Base-by-base conservation (phyloP, 1,140 invertebrate genomes). In the Physella acuta region DNA sequence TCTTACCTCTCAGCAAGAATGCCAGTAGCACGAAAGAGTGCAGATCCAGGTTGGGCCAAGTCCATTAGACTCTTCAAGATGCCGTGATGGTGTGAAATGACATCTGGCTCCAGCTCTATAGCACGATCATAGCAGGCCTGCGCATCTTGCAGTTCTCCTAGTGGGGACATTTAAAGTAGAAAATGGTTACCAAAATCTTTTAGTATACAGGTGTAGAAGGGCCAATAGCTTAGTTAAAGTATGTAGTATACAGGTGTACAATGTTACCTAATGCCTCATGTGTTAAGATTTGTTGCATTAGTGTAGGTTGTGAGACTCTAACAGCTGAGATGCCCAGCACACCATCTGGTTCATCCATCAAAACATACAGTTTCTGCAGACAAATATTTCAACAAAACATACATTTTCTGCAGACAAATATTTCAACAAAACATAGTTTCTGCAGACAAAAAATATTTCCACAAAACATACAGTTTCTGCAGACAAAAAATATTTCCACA, bases 321-420 rank as follows among this genome's bases (percentile, higher is more conserved):
- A 86, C 80, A 8, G 86, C 84, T 26, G 85, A 82, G 20, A 88
- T 83, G 37, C 89, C 89, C 63, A 84, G 79, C 3, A 89, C 88
- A 59, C 87, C 88, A 79, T 90, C 89, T 37, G 87, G 82, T 70
- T 90, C 88, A 76, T 88, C 86, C 70, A 90, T 75, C 17, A 85
- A 81, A 3, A 87, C 85, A 77, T 89, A 90, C 17, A 90, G 78
- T 74, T 86, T 83, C 86, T 88, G 76, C 51, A 11, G n/a, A n/a
- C n/a, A n/a, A n/a, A n/a, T n/a, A n/a, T n/a, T n/a, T n/a, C n/a
- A n/a, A n/a, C n/a, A n/a, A n/a, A n/a, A n/a, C n/a, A n/a, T n/a
- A n/a, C n/a, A n/a, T n/a, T n/a, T n/a, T n/a, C n/a, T n/a, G n/a
- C n/a, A n/a, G n/a, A n/a, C n/a, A n/a, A n/a, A n/a, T n/a, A n/a